Conservation (phyloP, 2,888 invertebrate species). For the Drosophila melanocephala region DNA sequence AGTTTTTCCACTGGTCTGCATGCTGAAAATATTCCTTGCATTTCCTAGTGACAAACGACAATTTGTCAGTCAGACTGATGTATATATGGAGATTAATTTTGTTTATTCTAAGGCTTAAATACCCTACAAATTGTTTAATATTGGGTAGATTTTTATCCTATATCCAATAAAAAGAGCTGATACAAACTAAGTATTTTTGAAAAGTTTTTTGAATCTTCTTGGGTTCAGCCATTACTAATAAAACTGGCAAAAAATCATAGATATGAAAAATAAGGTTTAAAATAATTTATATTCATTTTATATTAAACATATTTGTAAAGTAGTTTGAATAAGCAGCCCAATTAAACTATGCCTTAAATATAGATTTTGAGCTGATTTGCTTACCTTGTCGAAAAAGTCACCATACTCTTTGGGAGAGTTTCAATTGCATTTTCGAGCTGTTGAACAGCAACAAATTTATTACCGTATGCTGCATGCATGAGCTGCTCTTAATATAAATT, state of each 20-base stretch:
- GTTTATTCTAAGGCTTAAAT: background rate
- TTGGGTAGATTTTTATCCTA: background rate
- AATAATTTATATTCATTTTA: background rate
- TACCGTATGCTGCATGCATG: conserved; percentile 48
- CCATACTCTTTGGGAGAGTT: background rate
- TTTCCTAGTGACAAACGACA: conserved; percentile 75
- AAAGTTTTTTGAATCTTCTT: background rate
- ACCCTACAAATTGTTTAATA: conserved; percentile 10
- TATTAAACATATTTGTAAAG: background rate
- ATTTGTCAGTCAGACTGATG: conserved; percentile 56
- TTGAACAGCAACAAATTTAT: conserved; percentile 49
- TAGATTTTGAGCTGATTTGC: background rate
- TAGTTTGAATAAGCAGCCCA: background rate
- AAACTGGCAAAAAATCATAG: background rate
- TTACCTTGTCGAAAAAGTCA: background rate
- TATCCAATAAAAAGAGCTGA: background rate
- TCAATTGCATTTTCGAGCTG: conserved; percentile 19
- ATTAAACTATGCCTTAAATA: background rate
- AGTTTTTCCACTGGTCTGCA: conserved; percentile 11
- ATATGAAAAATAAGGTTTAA: background rate
- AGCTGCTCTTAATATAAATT: conserved; percentile 56
- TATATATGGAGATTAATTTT: background rate
- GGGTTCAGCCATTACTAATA: background rate
- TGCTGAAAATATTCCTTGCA: conserved; percentile 78
- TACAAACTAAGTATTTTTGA: background rate